Evolutionary conservation across 2,888 invertebrate genomes (phyloP).

Genomic region (Andrena hattorfiana): DNA sequence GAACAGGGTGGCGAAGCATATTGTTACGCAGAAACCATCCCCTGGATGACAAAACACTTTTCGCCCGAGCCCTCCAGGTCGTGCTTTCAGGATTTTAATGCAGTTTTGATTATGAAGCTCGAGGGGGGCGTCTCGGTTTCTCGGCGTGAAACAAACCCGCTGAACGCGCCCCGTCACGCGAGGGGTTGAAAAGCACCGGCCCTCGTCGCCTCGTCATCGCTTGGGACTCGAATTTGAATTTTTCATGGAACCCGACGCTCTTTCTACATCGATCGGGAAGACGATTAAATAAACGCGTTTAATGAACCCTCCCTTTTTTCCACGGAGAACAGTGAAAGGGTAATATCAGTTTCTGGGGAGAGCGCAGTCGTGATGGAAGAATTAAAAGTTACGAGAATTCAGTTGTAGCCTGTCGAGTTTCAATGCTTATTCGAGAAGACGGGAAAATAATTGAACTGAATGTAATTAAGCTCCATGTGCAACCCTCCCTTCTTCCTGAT

Average conservation of each 20-base stretch:
- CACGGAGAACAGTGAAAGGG: background rate
- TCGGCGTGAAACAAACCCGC: conserved; percentile 60
- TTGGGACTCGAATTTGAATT: conserved; percentile 60
- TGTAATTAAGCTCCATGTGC: background rate
- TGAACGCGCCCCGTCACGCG: conserved; percentile 30
- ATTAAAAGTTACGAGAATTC: background rate
- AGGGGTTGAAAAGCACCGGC: conserved; percentile 42
- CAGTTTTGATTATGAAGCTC: conserved; percentile 75
- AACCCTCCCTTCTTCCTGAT: too few relatives aligned
- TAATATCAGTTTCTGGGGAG: background rate
- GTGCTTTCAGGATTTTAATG: conserved; percentile 76
- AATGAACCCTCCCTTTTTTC: conserved; percentile 19
- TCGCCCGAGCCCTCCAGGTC: conserved; percentile 67
- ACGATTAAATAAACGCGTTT: conserved; percentile 46
- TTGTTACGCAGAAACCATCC: conserved; percentile 68
- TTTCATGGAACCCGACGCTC: conserved; percentile 46
- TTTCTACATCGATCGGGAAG: conserved; percentile 20
- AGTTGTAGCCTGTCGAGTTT: background rate
- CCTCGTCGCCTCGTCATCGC: conserved; percentile 57
- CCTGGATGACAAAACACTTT: conserved; percentile 78
- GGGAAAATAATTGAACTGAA: background rate
- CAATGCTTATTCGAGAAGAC: too few relatives aligned
- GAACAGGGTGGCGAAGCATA: conserved; percentile 70
- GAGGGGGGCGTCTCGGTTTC: conserved; percentile 52
- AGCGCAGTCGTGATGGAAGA: background rate